A percentile compares a stretch with the other conserved stretches of the same genome.
These are phyloP conservation scores for Polydrusus cervinus DNA, from an alignment of 2,888 invertebrate species.

Conservation along the genomic window DNA sequence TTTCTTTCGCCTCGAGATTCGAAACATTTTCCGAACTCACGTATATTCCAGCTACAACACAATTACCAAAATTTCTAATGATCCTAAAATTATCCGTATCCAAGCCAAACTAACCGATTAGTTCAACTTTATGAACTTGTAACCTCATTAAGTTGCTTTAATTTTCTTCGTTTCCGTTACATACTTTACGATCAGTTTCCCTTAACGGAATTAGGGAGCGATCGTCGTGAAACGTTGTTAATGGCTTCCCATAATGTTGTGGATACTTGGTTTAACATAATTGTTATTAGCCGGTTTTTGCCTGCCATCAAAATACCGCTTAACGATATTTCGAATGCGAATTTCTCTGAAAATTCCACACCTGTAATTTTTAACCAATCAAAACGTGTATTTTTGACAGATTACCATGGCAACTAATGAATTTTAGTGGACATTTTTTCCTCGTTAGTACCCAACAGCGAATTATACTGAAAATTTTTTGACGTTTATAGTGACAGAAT, in stretches of 20 bases:
- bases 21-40: background rate
- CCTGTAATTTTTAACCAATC: too few species aligned
- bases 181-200: conserved; percentile 48
- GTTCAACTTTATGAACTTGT: conserved; percentile 52
- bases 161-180: conserved; percentile 51
- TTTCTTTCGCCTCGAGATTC: too few species aligned
- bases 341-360: too few species aligned
- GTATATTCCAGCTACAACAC: conserved; percentile 18
- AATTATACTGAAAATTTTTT: too few species aligned
- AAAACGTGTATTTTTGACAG: too few species aligned
- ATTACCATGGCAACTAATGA: too few species aligned
- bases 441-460: too few species aligned
- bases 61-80: conserved; percentile 21
- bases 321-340: too few species aligned
- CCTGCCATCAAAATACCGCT: too few species aligned
- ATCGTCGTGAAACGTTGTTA: conserved; percentile 13
- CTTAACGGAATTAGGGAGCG: conserved; percentile 43
- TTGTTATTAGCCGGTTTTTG: background rate
- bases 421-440: too few species aligned
- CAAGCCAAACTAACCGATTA: conserved; percentile 52
- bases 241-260: background rate
- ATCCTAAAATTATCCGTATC: conserved; percentile 39
- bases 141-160: conserved; percentile 51
- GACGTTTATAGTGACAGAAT: too few species aligned
- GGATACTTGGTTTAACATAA: background rate